Base-by-base conservation (phyloP, 2,113 vertebrate species). In the Ceyx melanurus region DNA sequence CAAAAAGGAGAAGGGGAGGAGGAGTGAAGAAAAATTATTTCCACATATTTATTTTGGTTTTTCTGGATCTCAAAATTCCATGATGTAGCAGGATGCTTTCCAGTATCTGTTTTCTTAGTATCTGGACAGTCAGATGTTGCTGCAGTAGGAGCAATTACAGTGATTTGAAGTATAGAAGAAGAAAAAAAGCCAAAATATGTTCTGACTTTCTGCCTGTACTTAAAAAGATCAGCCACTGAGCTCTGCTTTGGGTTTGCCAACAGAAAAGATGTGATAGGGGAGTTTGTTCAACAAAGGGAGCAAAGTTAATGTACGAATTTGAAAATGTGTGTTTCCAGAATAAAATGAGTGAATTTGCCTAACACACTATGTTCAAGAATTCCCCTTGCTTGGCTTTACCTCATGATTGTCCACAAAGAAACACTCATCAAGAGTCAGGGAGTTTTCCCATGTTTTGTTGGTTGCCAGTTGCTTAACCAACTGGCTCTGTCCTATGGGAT, bases 121-220 rank as follows among this genome's bases (percentile, higher is more conserved):
- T 87, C 51, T 94, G 90, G 82, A 80, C 79, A 85, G 60, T 78
- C 85, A 92, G 78, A 77, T 94, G 88, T 73, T 94, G 42, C 64
- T 89, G 67, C 72, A 86, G 75, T 33, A 88, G 46, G 67, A 87
- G 78, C 42, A 92, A 62, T 95, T 92, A 77, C n/a, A 73, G 50
- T 82, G 67, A 70, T 76, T 88, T 89, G 58, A 62, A 89, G 54
- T 18, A 45, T 16, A 35, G 29, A 23, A 35, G n/a, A 37, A 37
- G 37, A 37, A 37, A 37, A 37, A 37, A 37, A 60, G 48, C 19
- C 46, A 85, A 60, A 65, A 35, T 17, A 5, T 73, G 2, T n/a
- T 91, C 15, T 60, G 43, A 64, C 43, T 53, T 75, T 83, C 23
- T 86, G 42, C 35, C 14, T 88, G 22, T 66, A 13, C 70, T 20